phyloP scores from a whole-genome alignment of 2,888 invertebrate genomes.

The Habroteleia sp. region DNA sequence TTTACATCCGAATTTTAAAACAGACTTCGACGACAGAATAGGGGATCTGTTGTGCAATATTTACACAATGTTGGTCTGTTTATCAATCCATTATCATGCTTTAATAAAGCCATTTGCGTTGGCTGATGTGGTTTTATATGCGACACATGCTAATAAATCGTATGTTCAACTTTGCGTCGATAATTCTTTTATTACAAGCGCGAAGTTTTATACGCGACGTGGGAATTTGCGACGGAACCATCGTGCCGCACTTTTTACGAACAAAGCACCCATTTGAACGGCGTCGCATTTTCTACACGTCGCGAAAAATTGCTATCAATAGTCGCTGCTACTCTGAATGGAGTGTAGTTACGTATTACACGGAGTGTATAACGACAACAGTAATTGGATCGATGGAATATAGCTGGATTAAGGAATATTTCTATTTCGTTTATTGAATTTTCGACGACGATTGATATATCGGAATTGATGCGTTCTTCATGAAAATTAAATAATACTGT shows the following conservation, averaged over 20 bases:
- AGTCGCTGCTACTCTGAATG: constrained; percentile 37
- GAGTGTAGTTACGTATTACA: constrained; percentile 52
- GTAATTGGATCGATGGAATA: constrained; percentile 61
- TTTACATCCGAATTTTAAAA: constrained; percentile 45
- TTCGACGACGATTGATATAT: constrained; percentile 34
- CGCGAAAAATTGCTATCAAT: constrained; percentile 61
- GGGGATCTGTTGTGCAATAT: constrained; percentile 50
- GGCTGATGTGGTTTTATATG: constrained; percentile 54
- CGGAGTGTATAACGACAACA: constrained; percentile 42
- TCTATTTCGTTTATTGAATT: constrained; percentile 59
- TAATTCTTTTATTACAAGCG: constrained; percentile 60
- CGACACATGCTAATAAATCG: constrained; percentile 61
- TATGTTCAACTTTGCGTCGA: constrained; percentile 55
- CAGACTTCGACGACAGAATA: constrained; percentile 39
- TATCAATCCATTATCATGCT: constrained; percentile 64
- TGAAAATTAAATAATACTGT: constrained; percentile 25
- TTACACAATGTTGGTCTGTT: constrained; percentile 60
- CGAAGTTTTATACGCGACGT: constrained; percentile 59
- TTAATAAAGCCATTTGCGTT: constrained; percentile 49
- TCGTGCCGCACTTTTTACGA: constrained; percentile 35
- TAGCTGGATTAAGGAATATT: constrained; percentile 59
- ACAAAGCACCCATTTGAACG: constrained; percentile 55
- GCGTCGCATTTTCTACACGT: constrained; percentile 41
- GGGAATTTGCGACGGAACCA: constrained; percentile 56
- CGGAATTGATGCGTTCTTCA: constrained; percentile 13